Percentiles rank a stretch among this genome's conserved stretches.
Conservation (phyloP, 2,888 invertebrate species). For the Drosophila longiperda region DNA sequence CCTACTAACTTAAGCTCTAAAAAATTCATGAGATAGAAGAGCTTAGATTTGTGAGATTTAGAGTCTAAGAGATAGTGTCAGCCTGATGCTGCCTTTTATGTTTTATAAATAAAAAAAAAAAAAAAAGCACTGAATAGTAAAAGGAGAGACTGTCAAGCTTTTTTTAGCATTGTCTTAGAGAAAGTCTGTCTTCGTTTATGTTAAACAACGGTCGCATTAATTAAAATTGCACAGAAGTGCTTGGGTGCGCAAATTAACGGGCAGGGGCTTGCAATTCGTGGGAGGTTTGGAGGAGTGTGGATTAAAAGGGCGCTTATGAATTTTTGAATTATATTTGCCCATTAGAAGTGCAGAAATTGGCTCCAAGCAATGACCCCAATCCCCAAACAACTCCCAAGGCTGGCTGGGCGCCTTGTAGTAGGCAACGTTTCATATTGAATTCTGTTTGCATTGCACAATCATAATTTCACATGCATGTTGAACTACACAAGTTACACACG, state of each 20-base stretch:
- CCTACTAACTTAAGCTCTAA: background rate
- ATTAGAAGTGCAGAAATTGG: constrained; percentile 56
- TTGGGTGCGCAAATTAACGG: constrained; percentile 34
- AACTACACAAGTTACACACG: constrained; percentile 52
- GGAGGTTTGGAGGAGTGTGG: background rate
- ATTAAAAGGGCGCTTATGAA: constrained; percentile 79
- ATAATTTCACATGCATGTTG: constrained; percentile 73
- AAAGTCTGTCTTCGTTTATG: constrained; percentile 66
- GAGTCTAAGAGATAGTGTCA: background rate
- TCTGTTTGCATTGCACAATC: constrained; percentile 62
- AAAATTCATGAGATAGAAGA: background rate
- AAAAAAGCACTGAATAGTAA: constrained; percentile 11
- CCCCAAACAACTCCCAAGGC: background rate
- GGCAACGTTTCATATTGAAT: constrained; percentile 67
- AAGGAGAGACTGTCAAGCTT: constrained; percentile 46
- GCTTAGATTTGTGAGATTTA: background rate
- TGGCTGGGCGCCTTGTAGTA: constrained; percentile 42
- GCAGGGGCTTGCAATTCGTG: background rate
- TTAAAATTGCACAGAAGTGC: constrained; percentile 72
- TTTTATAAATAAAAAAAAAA: background rate
- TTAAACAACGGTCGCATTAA: constrained; percentile 69
- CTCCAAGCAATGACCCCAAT: background rate
- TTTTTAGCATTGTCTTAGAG: constrained; percentile 31
- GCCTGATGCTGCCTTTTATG: constrained; percentile 6
- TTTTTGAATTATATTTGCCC: constrained; percentile 69